Evolutionary conservation across 2,888 invertebrate species (phyloP).

Genomic region (Dasypolia templi): DNA sequence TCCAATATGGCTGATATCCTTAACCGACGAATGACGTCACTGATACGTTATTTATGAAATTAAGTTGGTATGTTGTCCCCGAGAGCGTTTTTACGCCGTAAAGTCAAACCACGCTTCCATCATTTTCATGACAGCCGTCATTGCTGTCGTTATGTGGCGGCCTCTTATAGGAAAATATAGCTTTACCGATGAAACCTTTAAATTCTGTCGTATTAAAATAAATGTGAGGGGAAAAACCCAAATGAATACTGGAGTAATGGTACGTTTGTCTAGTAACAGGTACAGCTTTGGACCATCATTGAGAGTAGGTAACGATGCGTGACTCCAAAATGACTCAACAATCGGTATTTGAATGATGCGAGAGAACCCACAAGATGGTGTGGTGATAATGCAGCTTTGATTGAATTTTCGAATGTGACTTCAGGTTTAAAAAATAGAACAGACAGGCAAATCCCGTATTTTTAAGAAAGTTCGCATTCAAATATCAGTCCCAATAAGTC

Average conservation of each 20-base stretch:
- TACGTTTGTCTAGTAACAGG: constrained; percentile 28
- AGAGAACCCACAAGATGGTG: constrained; percentile 1
- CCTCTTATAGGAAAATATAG: neutral
- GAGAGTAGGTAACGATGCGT: neutral
- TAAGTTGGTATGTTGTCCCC: neutral
- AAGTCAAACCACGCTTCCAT: neutral
- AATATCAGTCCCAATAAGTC: too few relatives aligned
- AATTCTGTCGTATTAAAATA: constrained; percentile 18
- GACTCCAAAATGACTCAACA: constrained; percentile 22
- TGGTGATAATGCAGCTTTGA: neutral
- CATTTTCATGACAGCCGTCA: neutral
- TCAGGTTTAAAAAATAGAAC: neutral
- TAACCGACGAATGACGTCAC: neutral
- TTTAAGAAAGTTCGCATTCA: too few relatives aligned
- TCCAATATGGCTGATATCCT: too few relatives aligned
- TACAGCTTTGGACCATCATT: constrained; percentile 47
- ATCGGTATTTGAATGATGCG: neutral
- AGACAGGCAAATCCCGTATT: too few relatives aligned
- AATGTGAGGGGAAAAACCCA: constrained; percentile 26
- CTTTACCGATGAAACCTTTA: neutral
- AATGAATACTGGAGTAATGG: constrained; percentile 22
- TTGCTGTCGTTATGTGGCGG: too few relatives aligned
- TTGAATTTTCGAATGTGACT: neutral
- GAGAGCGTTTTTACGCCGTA: neutral
- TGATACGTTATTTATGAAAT: neutral